Evolutionary conservation across 2,113 vertebrate species (phyloP).

Genomic region (Mobula birostris): DNA sequence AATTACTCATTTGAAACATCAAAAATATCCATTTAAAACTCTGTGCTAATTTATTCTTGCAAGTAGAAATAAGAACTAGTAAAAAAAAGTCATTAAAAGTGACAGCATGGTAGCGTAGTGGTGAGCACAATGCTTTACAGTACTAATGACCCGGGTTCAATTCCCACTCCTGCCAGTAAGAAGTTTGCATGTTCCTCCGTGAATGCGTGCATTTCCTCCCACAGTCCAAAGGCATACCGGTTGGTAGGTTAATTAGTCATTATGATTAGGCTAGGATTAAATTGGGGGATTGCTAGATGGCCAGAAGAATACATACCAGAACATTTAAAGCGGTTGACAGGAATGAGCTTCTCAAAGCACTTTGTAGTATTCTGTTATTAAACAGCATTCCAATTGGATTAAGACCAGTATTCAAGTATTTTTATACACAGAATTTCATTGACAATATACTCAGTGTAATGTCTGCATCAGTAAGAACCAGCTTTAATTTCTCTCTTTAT

Average conservation of each 20-base stretch:
- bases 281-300: no score
- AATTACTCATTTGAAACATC: neutral
- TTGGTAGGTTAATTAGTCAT: no score
- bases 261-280: no score
- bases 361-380: neutral
- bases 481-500: neutral
- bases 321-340: neutral
- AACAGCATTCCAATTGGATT: neutral
- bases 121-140: no score
- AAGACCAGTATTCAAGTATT: neutral
- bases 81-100: no score
- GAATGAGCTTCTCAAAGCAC: neutral
- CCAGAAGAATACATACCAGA: neutral
- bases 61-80: neutral
- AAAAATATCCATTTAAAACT: constrained; percentile 2
- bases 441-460: neutral
- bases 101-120: no score
- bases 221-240: no score
- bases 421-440: neutral
- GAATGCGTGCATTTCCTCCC: no score
- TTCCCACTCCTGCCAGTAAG: no score
- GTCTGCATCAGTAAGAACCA: neutral
- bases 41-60: neutral
- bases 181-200: no score
- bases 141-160: no score